Evolutionary conservation across 2,888 invertebrate genomes (phyloP).

Genomic region (Drosophila quinaria): DNA sequence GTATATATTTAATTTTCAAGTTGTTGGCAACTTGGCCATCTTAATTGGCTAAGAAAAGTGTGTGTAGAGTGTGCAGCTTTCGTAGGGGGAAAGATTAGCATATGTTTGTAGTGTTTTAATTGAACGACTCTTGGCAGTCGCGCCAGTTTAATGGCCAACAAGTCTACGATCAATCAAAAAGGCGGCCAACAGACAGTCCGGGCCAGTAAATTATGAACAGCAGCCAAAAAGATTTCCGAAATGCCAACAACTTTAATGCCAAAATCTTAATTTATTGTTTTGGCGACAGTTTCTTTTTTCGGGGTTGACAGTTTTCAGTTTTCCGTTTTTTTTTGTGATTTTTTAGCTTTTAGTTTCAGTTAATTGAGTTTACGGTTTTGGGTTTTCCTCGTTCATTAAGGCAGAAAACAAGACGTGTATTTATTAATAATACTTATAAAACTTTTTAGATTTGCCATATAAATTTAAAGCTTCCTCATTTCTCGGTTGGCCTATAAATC

Average conservation of each 20-base stretch:
- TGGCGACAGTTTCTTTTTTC: conserved; percentile 29
- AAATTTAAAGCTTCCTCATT: conserved; percentile 64
- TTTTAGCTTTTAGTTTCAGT: conserved; percentile 3
- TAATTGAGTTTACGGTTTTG: conserved; percentile 21
- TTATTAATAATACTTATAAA: conserved; percentile 54
- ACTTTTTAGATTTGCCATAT: conserved; percentile 63
- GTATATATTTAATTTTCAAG: not conserved
- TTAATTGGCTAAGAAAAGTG: conserved; percentile 9
- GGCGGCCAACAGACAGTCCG: conserved; percentile 47
- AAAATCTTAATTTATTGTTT: conserved; percentile 36
- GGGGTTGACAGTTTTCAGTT: conserved; percentile 17
- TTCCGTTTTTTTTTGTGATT: conserved; percentile 18
- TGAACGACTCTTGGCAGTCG: conserved; percentile 59
- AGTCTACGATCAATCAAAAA: conserved; percentile 73
- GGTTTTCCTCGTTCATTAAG: conserved; percentile 54
- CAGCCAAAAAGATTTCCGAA: conserved; percentile 17
- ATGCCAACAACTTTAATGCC: conserved; percentile 45
- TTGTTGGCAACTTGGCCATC: not conserved
- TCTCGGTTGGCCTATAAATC: conserved; percentile 63
- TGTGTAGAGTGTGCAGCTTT: conserved; percentile 20
- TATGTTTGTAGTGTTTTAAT: conserved; percentile 51
- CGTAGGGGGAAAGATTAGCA: not conserved
- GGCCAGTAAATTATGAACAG: conserved; percentile 57
- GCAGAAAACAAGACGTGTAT: conserved; percentile 35
- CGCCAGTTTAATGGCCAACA: conserved; percentile 70